These are phyloP conservation scores for Nothura maculosa DNA, from an alignment of 2,797 vertebrate genomes.

Conservation along the genomic window DNA sequence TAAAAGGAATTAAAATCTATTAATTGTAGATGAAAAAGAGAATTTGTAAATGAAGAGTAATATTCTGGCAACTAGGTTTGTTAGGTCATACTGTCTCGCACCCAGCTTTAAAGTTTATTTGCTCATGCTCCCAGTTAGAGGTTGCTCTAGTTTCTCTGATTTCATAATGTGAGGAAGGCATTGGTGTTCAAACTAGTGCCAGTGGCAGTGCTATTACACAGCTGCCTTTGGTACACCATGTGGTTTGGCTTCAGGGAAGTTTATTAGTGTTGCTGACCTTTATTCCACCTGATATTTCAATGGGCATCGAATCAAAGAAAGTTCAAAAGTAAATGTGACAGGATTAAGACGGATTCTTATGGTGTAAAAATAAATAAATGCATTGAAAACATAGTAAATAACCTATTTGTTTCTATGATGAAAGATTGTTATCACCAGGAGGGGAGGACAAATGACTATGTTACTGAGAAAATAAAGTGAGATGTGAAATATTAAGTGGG, in stretches of 20 bases:
- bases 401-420: conserved; percentile 22
- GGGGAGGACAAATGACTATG: background rate
- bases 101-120: background rate
- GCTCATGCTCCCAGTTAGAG: background rate
- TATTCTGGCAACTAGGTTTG: background rate
- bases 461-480: conserved; percentile 29
- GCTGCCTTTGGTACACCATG: conserved; percentile 3
- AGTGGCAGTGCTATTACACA: background rate
- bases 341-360: conserved; percentile 58
- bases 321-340: conserved; percentile 52
- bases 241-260: conserved; percentile 55
- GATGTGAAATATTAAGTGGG: conserved; percentile 36
- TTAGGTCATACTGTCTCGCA: background rate
- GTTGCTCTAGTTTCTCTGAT: conserved; percentile 15
- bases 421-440: background rate
- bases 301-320: conserved; percentile 63
- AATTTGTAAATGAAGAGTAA: background rate
- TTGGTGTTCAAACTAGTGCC: background rate
- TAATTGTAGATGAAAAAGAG: background rate
- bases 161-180: background rate
- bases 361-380: conserved; percentile 70
- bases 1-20: conserved; percentile 18
- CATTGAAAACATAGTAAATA: conserved; percentile 62
- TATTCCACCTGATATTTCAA: conserved; percentile 71
- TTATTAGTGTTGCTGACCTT: conserved; percentile 57